Percentiles rank a stretch among this genome's conserved stretches.
Evolutionary conservation across 1,140 invertebrate genomes (phyloP).

Genomic region (Diploscapter pachys): DNA sequence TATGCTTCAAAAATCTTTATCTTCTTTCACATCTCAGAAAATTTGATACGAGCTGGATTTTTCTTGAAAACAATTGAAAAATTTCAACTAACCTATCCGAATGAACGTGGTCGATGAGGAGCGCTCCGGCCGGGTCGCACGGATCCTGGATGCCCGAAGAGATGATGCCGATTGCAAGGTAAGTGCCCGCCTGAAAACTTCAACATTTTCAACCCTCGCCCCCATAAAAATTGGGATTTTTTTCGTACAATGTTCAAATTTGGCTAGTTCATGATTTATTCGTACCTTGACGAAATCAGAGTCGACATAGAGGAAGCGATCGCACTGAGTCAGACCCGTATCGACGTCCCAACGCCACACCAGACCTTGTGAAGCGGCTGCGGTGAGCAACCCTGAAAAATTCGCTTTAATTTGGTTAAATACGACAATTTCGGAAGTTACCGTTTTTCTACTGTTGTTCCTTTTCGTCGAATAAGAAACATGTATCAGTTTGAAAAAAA

Average conservation of each 20-base stretch:
- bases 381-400: slow-evolving; percentile 80
- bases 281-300: slow-evolving; percentile 82
- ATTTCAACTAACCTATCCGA: slow-evolving; percentile 67
- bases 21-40: too few relatives aligned
- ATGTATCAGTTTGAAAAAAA: too few relatives aligned
- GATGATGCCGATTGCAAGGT: slow-evolving; percentile 94
- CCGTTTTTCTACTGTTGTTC: too few relatives aligned
- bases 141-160: slow-evolving; percentile 97
- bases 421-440: too few relatives aligned
- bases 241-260: too few relatives aligned
- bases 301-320: slow-evolving; percentile 95
- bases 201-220: too few relatives aligned
- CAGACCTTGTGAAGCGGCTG: slow-evolving; percentile 90
- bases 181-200: slow-evolving; percentile 74
- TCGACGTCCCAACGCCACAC: slow-evolving; percentile 97
- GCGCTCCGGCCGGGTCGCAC: slow-evolving; percentile 92
- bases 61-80: too few relatives aligned
- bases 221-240: too few relatives aligned
- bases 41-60: too few relatives aligned
- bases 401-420: neutral
- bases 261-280: too few relatives aligned
- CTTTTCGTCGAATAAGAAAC: too few relatives aligned
- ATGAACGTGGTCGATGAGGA: slow-evolving; percentile 90
- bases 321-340: slow-evolving; percentile 92
- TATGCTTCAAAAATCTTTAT: too few relatives aligned